Evolutionary conservation across 2,113 vertebrate genomes (phyloP).

Genomic region (Larimichthys polyactis): DNA sequence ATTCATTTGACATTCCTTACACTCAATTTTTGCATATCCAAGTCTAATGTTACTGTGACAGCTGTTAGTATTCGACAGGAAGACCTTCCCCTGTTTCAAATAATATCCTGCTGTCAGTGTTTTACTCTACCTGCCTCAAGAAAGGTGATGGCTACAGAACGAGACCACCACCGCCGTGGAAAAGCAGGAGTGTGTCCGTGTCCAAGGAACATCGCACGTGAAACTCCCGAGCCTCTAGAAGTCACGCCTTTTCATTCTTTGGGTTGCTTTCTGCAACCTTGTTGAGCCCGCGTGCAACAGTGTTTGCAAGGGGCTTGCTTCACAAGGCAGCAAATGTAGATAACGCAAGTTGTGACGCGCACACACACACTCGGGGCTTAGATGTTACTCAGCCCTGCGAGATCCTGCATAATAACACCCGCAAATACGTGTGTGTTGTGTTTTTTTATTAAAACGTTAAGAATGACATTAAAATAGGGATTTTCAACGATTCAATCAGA

Average conservation of each 20-base stretch:
- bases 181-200: conserved; percentile 82
- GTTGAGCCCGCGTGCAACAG: conserved; percentile 66
- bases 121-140: conserved; percentile 82
- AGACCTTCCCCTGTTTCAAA: conserved; percentile 71
- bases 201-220: conserved; percentile 86
- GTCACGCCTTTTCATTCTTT: conserved; percentile 84
- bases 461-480: not conserved
- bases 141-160: conserved; percentile 69
- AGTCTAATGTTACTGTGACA: conserved; percentile 49
- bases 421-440: not conserved
- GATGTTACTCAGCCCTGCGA: too few species aligned
- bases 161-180: conserved; percentile 77
- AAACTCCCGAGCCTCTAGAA: conserved; percentile 70
- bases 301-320: conserved; percentile 47
- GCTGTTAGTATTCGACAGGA: conserved; percentile 67
- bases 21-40: too few species aligned
- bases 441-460: conserved; percentile 49
- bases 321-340: conserved; percentile 70
- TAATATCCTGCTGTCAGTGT: conserved; percentile 70
- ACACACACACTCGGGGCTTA: not conserved
- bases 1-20: too few species aligned
- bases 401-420: not conserved
- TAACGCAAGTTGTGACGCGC: not conserved
- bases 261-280: conserved; percentile 78
- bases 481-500: not conserved